A percentile compares a stretch with the other conserved stretches of the same genome.
phyloP scores from a whole-genome alignment of 2,113 vertebrate genomes.

The Mohoua ochrocephala region DNA sequence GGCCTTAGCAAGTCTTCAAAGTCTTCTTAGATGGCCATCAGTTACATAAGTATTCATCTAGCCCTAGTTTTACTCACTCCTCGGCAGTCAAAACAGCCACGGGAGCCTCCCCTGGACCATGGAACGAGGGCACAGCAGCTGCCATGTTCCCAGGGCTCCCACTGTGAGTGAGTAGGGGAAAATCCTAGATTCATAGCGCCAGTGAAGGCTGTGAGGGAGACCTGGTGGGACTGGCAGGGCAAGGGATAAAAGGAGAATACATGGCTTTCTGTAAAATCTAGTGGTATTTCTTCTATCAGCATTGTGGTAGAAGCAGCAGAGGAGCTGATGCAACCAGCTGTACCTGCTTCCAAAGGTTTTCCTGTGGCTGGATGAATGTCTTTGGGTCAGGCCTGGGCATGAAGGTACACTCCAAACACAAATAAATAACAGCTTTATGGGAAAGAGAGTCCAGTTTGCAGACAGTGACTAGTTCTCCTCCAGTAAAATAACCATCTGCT shows the following conservation, averaged over 20 bases:
- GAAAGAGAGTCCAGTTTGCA: not conserved
- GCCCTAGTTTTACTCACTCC: not conserved
- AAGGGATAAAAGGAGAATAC: not conserved
- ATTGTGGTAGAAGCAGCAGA: not conserved
- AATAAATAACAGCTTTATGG: not conserved
- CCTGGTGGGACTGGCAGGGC: not conserved
- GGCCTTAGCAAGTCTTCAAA: not conserved
- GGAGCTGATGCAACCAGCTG: not conserved
- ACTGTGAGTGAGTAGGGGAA: not conserved
- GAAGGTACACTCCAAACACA: not conserved
- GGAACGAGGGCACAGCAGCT: not conserved
- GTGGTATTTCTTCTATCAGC: not conserved
- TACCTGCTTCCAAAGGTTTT: not conserved
- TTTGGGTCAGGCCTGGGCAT: not conserved
- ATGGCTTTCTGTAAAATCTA: not conserved
- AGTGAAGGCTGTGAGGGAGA: not conserved
- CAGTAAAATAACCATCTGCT: not conserved
- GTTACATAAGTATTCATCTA: not conserved
- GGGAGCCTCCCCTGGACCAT: not conserved
- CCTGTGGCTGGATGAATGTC: not conserved
- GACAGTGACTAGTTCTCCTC: not conserved
- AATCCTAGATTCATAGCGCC: not conserved
- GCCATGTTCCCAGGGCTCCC: not conserved
- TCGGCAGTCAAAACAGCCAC: not conserved
- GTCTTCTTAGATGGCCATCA: not conserved